Conservation (phyloP, 2,797 vertebrate genomes). For the Siniperca undulata region DNA sequence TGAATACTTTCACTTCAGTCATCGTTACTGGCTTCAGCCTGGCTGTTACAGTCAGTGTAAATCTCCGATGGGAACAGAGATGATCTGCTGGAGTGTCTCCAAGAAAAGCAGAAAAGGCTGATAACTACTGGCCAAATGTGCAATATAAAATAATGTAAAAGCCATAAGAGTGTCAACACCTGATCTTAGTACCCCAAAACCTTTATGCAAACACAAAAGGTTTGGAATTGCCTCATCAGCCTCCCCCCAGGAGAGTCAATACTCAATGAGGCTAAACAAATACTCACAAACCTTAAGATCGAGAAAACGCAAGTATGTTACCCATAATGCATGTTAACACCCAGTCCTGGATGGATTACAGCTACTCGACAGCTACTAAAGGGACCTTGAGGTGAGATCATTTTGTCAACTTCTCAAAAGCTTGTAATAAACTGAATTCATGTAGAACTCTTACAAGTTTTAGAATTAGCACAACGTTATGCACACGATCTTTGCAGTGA, state of each 20-base stretch:
- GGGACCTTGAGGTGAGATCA: background rate
- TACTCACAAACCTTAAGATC: background rate
- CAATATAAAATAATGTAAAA: background rate
- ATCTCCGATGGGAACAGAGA: background rate
- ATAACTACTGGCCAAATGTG: background rate
- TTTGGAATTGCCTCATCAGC: background rate
- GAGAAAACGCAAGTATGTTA: background rate
- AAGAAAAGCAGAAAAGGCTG: background rate
- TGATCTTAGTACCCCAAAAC: background rate
- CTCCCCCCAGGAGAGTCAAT: background rate
- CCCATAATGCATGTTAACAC: background rate
- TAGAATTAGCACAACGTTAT: background rate
- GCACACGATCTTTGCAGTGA: background rate
- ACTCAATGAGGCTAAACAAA: background rate
- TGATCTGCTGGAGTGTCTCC: background rate
- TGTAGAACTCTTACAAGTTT: background rate
- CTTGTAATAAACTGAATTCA: background rate
- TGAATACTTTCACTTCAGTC: background rate
- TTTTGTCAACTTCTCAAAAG: background rate
- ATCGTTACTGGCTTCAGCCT: background rate
- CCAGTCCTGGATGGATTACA: background rate
- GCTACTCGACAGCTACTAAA: background rate
- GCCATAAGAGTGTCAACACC: background rate
- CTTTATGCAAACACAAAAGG: background rate
- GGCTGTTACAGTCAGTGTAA: background rate